phyloP scores from a whole-genome alignment of 2,113 vertebrate genomes.

The Bos taurus region ARS-UCD2.0 NC_037330.1:51873501-51874000 shows the following conservation, averaged over 20 bases:
- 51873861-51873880: background rate
- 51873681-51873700: background rate
- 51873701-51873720: background rate
- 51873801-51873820: background rate
- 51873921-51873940: background rate
- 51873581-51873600: background rate
- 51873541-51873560: background rate
- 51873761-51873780: background rate
- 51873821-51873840: background rate
- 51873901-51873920: background rate
- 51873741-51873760: background rate
- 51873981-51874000: background rate
- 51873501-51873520: background rate
- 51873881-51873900: background rate
- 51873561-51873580: background rate
- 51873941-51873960: background rate
- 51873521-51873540: background rate
- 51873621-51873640: background rate
- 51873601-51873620: background rate
- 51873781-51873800: background rate
- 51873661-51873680: background rate
- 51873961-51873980: background rate
- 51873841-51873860: background rate
- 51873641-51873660: background rate
- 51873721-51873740: background rate